phyloP scores from a whole-genome alignment of 2,113 vertebrate species.

The Dermatemys mawii region DNA sequence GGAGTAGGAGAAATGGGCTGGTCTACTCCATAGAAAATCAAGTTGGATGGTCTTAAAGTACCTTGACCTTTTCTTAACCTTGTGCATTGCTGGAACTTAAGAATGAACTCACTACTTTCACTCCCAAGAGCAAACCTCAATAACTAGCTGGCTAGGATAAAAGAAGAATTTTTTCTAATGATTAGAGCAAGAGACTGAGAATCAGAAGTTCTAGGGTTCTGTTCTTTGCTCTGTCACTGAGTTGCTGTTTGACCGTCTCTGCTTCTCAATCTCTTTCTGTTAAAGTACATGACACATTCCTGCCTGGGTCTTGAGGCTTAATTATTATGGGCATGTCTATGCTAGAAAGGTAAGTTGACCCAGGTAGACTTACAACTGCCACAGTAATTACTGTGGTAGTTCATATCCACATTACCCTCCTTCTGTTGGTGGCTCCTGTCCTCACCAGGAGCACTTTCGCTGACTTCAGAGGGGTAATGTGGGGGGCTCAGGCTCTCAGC shows the following conservation, averaged over 20 bases:
- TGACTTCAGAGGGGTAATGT: no score
- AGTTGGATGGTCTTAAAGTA: neutral
- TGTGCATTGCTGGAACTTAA: neutral
- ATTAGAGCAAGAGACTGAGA: neutral
- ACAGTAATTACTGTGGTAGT: no score
- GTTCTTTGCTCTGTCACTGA: neutral
- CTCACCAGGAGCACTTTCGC: no score
- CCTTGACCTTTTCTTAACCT: slow-evolving; percentile 64
- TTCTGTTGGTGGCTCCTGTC: no score
- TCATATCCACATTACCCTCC: no score
- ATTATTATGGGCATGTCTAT: neutral
- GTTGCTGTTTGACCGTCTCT: neutral
- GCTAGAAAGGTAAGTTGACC: no score
- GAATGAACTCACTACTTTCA: slow-evolving; percentile 29
- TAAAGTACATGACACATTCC: neutral
- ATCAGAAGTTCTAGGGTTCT: neutral
- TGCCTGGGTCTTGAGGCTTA: neutral
- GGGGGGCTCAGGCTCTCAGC: no score
- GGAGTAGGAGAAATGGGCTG: slow-evolving; percentile 47
- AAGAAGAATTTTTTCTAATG: slow-evolving; percentile 5
- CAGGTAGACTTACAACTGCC: no score
- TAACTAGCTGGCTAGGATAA: neutral
- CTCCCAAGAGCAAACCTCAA: neutral
- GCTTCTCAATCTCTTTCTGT: neutral
- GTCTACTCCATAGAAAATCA: slow-evolving; percentile 57